Evolutionary conservation across 2,888 invertebrate genomes (phyloP), one percentile per base, ranked within the genome.

Genomic region (Cyclophora punctaria): DNA sequence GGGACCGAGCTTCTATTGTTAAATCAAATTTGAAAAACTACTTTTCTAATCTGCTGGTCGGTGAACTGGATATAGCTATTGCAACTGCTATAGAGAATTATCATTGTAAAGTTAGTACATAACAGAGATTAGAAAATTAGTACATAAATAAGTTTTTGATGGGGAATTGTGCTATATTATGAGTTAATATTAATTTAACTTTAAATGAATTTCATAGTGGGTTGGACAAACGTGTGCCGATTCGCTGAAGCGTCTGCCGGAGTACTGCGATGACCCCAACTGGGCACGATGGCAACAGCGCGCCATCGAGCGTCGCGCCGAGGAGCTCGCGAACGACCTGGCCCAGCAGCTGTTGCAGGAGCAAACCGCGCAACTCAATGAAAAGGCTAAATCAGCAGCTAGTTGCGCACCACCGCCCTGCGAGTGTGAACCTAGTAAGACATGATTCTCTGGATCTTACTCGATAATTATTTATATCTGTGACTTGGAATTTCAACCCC

Each of bases 51-150:
- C 62, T 88, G 44, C 65, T 88, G 33, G 60, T 78, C 3, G 77
- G 73, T 7, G 88, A 88, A 60, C 67, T 88, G 0, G 79, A 87
- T 54, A 83, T 87, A 50, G 88, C 88, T 33, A 86, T 88, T 40
- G 78, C 83, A 45, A 80, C 78, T 2, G 73, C 82, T 0, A 84
- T 87, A 53, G 88, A 86, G 55, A 81, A 80, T 46, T 84, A 83
- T 63, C 87, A 83, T 47, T 85, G 78, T 34, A 82, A 69, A 78
- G 88, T 86, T 40, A 6, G 34, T 34, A 44, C 5, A 20, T 20
- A 20, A 20, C 20, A 20, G 20, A 20, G 20, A 20, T 20, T 20
- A 20, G 20, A 20, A 20, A 20, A 20, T 20, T 20, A 20, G 20
- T 20, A 20, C 20, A 20, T 20, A 20, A 20, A 20, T 20, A 20